Base-by-base conservation (phyloP, 2,888 invertebrate species). In the Lepetodrilus schrolli region DNA sequence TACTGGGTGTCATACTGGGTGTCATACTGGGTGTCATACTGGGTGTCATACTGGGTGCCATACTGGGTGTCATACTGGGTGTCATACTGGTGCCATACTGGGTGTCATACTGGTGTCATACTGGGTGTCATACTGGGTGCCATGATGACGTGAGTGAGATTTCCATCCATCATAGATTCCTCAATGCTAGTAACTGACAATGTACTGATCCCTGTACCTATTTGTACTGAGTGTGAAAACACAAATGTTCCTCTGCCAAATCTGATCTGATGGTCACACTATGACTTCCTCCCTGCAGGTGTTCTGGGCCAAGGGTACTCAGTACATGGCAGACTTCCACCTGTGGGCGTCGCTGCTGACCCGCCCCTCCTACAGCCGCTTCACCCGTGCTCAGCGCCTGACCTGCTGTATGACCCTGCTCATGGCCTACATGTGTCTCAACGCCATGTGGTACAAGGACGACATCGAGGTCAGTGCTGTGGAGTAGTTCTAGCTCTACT, bases 301-400 rank as follows among this genome's bases (percentile, higher is more conserved):
- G 17, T 79, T 88, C 50, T 82, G 84, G 82, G 83, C 86, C n/a
- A 90, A 90, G 69, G 84, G 87, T 21, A 82, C 83, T 0, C 88
- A 90, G 82, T 90, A 89, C 78, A 77, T 89, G 70, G 83, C 86
- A 4, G 90, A 90, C 80, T 87, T 87, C 72, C 90, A 90, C 72
- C 78, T 89, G 21, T 90, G 90, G 90, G 73, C 86, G 51, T 90
- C 89, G 0, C 76, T 88, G 17, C 72, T 88, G 36, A 86, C 87
- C 0, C 79, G 87, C 68, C 89, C 90, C 3, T 83, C 89, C 0
- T 86, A 88, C 80, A 88, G 87, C 75, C 83, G 87, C n/a, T 90
- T 90, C 81, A 87, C 85, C 8, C 83, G 88, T 0, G 85, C 83
- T 4, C 88, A 90, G 81, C 81, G 90, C 0, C 82, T 90, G 38